Base-by-base conservation (phyloP, 2,113 vertebrate genomes). In the Nannobrachium achirus region DNA sequence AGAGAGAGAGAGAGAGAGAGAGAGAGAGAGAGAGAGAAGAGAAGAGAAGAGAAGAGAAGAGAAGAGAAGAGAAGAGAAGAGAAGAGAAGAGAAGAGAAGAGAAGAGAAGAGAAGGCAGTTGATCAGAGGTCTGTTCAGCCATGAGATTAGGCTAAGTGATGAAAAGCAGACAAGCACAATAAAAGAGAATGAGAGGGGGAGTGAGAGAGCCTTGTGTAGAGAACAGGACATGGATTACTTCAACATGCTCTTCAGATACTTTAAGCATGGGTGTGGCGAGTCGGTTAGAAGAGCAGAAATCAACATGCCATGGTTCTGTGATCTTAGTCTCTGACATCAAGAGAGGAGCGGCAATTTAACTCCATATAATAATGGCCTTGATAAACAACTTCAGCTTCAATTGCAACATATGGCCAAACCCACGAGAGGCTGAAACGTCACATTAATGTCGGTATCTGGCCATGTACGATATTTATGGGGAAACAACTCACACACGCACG, bases 81-180 rank as follows among this genome's bases (percentile, higher is more conserved):
- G 10, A 13, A 8, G 18, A 7, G 20, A 56, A 33, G 20, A 56
- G 20, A 15, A 15, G 15, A 38, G 53, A 56, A 19, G 16, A 16
- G 13, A 51, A 8, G 15, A 51, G 8, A 16, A 51, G 5, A 51
- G 49, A 51, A 16, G 49, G 16, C 14, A 16, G 72, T 62, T 84
- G 77, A 79, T 71, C 56, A 10, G 52, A 75, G 69, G 73, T 53
- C 62, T 76, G 76, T 80, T 83, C 73, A 79, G 68, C 70, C 76
- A 61, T 80, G 68, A 86, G 79, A 82, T 80, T 70, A 81, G 75
- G 58, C 71, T 82, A 74, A 80, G 63, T 75, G 77, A 76, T 76
- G 70, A 60, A 78, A 80, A 79, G 74, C 69, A 74, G 56, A 48
- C 14, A 15, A 53, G 19, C 19, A 33, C 25, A 51, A 79, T 69